Evolutionary conservation across 2,888 invertebrate species (phyloP).

Genomic region (Cryptocephalus primarius): DNA sequence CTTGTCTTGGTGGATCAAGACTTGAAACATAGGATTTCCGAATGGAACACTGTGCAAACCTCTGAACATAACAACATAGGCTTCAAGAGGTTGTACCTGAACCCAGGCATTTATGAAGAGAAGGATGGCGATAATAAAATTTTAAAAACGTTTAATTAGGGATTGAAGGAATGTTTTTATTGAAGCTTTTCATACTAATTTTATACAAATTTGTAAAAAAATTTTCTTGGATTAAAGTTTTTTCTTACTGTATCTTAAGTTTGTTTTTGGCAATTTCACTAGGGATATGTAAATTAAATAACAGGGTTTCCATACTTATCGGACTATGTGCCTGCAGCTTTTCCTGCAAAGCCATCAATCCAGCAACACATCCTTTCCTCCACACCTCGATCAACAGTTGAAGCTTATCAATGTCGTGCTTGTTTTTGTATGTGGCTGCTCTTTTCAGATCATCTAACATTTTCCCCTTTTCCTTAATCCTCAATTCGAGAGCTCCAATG

Average conservation of each 20-base stretch:
- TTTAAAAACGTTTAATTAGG: not conserved
- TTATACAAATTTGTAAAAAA: not conserved
- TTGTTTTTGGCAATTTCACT: slow-evolving; percentile 4
- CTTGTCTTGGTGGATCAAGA: slow-evolving; percentile 47
- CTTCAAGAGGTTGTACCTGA: slow-evolving; percentile 53
- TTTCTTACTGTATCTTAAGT: not conserved
- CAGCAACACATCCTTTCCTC: slow-evolving; percentile 44
- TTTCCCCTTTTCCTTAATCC: slow-evolving; percentile 13
- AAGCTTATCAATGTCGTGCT: slow-evolving; percentile 41
- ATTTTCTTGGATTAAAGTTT: not conserved
- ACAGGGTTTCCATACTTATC: slow-evolving; percentile 40
- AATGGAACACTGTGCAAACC: slow-evolving; percentile 43
- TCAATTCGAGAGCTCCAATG: slow-evolving; percentile 10
- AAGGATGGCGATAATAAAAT: slow-evolving; percentile 14
- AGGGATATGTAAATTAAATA: slow-evolving; percentile 11
- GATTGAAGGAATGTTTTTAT: too few species aligned
- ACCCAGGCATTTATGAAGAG: slow-evolving; percentile 50
- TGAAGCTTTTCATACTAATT: not conserved
- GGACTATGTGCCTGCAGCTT: slow-evolving; percentile 34
- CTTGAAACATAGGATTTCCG: slow-evolving; percentile 35
- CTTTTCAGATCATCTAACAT: slow-evolving; percentile 15
- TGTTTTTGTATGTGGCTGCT: slow-evolving; percentile 19
- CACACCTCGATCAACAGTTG: slow-evolving; percentile 41
- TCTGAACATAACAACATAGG: slow-evolving; percentile 52
- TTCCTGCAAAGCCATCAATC: slow-evolving; percentile 41